Evolutionary conservation across 2,797 vertebrate genomes (phyloP).

Genomic region (Rhincodon typus): DNA sequence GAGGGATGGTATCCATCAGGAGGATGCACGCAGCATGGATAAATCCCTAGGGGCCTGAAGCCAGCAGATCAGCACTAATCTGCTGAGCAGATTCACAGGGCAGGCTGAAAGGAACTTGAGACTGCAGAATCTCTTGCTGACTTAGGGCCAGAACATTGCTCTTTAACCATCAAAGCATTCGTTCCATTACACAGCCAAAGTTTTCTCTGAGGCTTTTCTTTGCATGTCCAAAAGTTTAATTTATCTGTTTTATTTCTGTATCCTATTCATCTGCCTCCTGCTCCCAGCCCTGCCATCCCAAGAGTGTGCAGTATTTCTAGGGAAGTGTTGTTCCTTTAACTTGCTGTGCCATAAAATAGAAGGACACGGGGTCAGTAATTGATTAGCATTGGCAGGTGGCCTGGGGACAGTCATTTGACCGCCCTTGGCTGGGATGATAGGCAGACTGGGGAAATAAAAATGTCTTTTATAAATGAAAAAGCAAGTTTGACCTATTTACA

Average conservation of each 20-base stretch:
- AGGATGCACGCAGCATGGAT: neutral
- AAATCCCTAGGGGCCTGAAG: neutral
- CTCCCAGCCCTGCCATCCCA: neutral
- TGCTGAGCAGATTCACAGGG: neutral
- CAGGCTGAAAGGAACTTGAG: neutral
- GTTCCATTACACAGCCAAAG: neutral
- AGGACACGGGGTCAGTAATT: neutral
- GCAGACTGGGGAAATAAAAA: neutral
- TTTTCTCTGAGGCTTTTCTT: neutral
- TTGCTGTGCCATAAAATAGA: neutral
- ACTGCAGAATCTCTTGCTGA: neutral
- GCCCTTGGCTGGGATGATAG: neutral
- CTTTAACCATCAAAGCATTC: neutral
- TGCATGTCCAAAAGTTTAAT: neutral
- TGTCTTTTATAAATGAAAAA: neutral
- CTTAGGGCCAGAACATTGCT: neutral
- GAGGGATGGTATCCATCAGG: neutral
- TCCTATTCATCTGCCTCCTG: neutral
- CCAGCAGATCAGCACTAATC: neutral
- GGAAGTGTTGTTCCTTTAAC: neutral
- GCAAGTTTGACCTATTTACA: neutral
- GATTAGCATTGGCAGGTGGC: neutral
- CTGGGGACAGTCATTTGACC: neutral
- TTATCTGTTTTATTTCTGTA: neutral
- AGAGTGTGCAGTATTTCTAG: neutral